Evolutionary conservation across 2,888 invertebrate species (phyloP).

Genomic region (Dicranocentrus wangi): DNA sequence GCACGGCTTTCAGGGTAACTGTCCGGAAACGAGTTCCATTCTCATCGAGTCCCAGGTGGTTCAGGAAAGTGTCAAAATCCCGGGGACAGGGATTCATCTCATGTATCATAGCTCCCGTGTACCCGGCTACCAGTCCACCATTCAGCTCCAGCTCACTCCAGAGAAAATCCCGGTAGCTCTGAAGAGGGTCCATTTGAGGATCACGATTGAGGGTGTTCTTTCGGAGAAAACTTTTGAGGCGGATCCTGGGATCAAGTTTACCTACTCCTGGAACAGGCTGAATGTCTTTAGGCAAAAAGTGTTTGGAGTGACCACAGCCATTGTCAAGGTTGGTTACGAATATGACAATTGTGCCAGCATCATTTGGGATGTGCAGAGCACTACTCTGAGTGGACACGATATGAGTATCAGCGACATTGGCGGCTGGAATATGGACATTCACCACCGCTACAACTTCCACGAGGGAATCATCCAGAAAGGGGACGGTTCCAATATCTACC

Average conservation of each 20-base stretch:
- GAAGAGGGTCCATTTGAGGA: slow-evolving; percentile 90
- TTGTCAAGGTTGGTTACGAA: slow-evolving; percentile 96
- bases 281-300: slow-evolving; percentile 97
- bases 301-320: slow-evolving; percentile 95
- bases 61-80: slow-evolving; percentile 94
- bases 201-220: slow-evolving; percentile 94
- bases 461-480: slow-evolving; percentile 98
- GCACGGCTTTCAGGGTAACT: slow-evolving; percentile 95
- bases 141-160: slow-evolving; percentile 91
- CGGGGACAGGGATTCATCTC: slow-evolving; percentile 94
- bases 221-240: slow-evolving; percentile 96
- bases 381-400: slow-evolving; percentile 94
- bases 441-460: slow-evolving; percentile 94
- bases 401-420: slow-evolving; percentile 98
- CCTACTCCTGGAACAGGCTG: slow-evolving; percentile 96
- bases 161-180: slow-evolving; percentile 86
- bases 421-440: slow-evolving; percentile 98
- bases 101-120: slow-evolving; percentile 97
- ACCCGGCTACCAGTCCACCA: slow-evolving; percentile 93
- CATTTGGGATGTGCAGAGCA: slow-evolving; percentile 97
- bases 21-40: slow-evolving; percentile 92
- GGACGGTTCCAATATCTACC: slow-evolving; percentile 95
- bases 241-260: slow-evolving; percentile 96
- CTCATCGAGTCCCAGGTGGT: slow-evolving; percentile 94
- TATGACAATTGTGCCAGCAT: slow-evolving; percentile 93